These are phyloP conservation scores for Gandaritis pyraliata DNA, from an alignment of 2,888 invertebrate species.

Conservation along the genomic window DNA sequence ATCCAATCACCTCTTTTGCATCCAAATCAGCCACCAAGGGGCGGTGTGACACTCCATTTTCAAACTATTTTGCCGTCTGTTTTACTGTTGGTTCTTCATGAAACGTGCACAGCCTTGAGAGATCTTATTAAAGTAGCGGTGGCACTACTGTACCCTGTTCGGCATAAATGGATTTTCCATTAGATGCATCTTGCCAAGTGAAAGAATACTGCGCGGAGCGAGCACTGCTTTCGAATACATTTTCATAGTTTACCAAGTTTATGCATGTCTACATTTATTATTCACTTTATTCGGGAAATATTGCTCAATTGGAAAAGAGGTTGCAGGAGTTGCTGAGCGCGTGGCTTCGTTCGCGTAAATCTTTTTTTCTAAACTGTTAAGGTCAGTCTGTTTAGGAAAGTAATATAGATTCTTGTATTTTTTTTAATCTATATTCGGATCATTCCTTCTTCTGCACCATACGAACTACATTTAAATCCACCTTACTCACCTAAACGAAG, in stretches of 20 bases:
- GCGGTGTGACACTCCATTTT: no score
- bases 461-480: no score
- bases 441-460: no score
- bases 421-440: no score
- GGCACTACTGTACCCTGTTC: constrained; percentile 50
- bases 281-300: constrained; percentile 39
- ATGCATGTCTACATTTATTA: constrained; percentile 35
- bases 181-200: constrained; percentile 52
- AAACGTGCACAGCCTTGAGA: constrained; percentile 41
- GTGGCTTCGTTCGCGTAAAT: background rate
- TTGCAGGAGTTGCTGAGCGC: constrained; percentile 15
- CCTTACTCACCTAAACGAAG: no score
- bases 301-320: constrained; percentile 35
- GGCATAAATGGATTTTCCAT: constrained; percentile 69
- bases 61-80: background rate
- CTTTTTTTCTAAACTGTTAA: background rate
- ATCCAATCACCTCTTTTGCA: no score
- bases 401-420: no score
- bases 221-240: constrained; percentile 50
- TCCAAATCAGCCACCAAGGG: background rate
- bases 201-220: constrained; percentile 48
- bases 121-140: constrained; percentile 51
- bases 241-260: constrained; percentile 46
- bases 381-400: no score
- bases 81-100: constrained; percentile 33